These are phyloP conservation scores for Danio rerio DNA, from an alignment of 2,113 vertebrate species.

Conservation along the genomic window GRCz12tu NC_133182.1:38487501-38488000, in stretches of 20 bases:
- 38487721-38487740: conserved; percentile 69
- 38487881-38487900: too few species aligned
- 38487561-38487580: conserved; percentile 72
- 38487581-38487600: conserved; percentile 44
- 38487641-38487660: conserved; percentile 89
- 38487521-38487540: conserved; percentile 95
- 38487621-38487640: conserved; percentile 68
- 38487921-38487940: too few species aligned
- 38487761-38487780: background rate
- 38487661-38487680: conserved; percentile 77
- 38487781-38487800: background rate
- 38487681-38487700: conserved; percentile 79
- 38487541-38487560: conserved; percentile 94
- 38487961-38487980: too few species aligned
- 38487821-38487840: too few species aligned
- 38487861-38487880: too few species aligned
- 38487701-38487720: conserved; percentile 79
- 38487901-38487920: too few species aligned
- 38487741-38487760: conserved; percentile 58
- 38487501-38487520: conserved; percentile 86
- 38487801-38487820: conserved; percentile 50
- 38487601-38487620: conserved; percentile 1
- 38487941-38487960: too few species aligned
- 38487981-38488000: too few species aligned
- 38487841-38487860: too few species aligned